Evolutionary conservation across 2,888 invertebrate species (phyloP).

Genomic region (Lasioglossum pauxillum): DNA sequence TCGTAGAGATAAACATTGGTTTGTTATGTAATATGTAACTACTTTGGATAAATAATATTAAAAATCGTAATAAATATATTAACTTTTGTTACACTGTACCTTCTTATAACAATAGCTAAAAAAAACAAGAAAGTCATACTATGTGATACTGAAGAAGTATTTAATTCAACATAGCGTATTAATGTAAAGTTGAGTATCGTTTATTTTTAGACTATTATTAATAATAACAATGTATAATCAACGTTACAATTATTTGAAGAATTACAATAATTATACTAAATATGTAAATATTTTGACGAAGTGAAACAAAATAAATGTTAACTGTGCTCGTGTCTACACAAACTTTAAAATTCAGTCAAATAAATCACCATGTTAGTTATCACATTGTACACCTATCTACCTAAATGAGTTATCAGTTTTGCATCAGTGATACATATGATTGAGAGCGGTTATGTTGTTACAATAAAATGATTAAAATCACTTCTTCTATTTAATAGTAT

Average conservation of each 20-base stretch:
- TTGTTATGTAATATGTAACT: constrained; percentile 10
- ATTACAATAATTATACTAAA: constrained; percentile 13
- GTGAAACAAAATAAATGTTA: not conserved
- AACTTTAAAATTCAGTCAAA: constrained; percentile 3
- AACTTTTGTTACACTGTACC: not conserved
- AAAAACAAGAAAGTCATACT: not conserved
- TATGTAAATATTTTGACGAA: not conserved
- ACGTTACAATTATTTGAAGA: constrained; percentile 3
- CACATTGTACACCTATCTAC: constrained; percentile 1
- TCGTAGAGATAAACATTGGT: constrained; percentile 5
- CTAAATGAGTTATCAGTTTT: constrained; percentile 12
- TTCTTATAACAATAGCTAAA: not conserved
- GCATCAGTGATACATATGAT: constrained; percentile 11
- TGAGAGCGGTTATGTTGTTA: not conserved
- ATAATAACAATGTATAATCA: constrained; percentile 12
- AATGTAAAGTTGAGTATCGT: not conserved
- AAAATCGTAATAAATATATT: constrained; percentile 5
- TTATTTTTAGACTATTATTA: constrained; percentile 19
- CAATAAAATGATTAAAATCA: constrained; percentile 8
- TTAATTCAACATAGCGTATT: not conserved
- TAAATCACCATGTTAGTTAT: not conserved
- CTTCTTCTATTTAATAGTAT: constrained; percentile 8
- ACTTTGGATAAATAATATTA: not conserved
- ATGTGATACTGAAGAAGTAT: constrained; percentile 2
- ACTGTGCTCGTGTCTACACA: constrained; percentile 9